Conservation (phyloP, 2,797 vertebrate species). For the Cuculus canorus region DNA sequence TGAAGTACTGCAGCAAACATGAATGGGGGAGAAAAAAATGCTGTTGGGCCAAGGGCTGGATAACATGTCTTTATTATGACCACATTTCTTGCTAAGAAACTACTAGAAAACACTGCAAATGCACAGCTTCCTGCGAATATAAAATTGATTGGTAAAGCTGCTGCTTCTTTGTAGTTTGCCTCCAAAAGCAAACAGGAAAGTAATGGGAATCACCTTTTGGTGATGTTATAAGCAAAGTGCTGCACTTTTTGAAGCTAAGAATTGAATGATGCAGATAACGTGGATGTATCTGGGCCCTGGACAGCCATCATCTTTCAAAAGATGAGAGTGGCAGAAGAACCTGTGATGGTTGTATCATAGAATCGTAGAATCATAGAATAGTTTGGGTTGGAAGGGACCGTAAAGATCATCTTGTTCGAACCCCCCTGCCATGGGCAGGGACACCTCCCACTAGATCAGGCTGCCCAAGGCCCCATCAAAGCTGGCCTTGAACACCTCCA, state of each 20-base stretch:
- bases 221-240: background rate
- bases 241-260: background rate
- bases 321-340: background rate
- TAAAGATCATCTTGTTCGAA: too few relatives aligned
- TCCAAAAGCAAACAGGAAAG: background rate
- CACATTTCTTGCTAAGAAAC: background rate
- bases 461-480: too few relatives aligned
- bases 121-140: background rate
- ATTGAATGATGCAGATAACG: background rate
- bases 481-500: too few relatives aligned
- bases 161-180: background rate
- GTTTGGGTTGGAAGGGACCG: too few relatives aligned
- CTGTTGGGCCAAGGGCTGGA: background rate
- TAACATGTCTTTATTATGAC: background rate
- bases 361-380: too few relatives aligned
- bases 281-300: background rate
- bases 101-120: background rate
- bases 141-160: background rate
- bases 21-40: background rate
- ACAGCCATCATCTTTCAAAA: background rate
- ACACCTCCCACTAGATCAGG: too few relatives aligned
- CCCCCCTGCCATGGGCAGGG: too few relatives aligned
- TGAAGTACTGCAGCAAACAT: background rate
- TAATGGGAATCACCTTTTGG: background rate
- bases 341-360: background rate